Evolutionary conservation across 2,113 vertebrate species (phyloP), one percentile per base, ranked within the genome.

Genomic region (Gorsachius goisagi): DNA sequence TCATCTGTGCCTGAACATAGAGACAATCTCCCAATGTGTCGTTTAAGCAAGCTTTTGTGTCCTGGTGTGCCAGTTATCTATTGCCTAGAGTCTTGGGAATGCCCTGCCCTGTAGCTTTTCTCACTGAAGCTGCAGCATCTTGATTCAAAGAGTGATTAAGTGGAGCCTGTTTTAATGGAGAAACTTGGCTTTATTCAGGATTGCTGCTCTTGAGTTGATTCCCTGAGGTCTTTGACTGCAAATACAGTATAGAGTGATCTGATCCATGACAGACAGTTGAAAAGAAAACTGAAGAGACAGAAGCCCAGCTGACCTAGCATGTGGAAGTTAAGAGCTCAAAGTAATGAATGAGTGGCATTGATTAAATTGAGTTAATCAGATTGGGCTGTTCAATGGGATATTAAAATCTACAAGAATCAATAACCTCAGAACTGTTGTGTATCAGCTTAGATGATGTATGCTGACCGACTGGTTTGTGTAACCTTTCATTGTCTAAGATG

Each of bases 361-460:
- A 84, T 78, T 67, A 84, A 96, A 88, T 77, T 39, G 60, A 93
- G 33, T 93, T 94, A 84, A 94, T 94, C 44, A 68, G 19, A 35
- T 52, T 60, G n/a, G 20, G 27, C 60, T 94, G 30, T 81, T 84
- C 49, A 71, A 53, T 44, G 27, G 39, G 30, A 53, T 76, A 76
- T 75, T 85, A 85, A 90, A 82, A 89, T 78, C 64, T 60, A 3
- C 52, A 41, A 23, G 56, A 92, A 89, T 78, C 69, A 49, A 39
- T 92, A 90, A 81, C 33, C 13, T 89, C 69, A 45, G 52, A 78
- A 63, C 33, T 64, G 28, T 39, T 78, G 26, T 60, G 5, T 66
- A 58, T 75, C 41, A 41, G 27, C 3, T 68, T 69, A 68, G 69
- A 50, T 60, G 73, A 71, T 81, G 14, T 45, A 27, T 2, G 4